Evolutionary conservation across 2,113 vertebrate species (phyloP).

Genomic region (Calonectris borealis): DNA sequence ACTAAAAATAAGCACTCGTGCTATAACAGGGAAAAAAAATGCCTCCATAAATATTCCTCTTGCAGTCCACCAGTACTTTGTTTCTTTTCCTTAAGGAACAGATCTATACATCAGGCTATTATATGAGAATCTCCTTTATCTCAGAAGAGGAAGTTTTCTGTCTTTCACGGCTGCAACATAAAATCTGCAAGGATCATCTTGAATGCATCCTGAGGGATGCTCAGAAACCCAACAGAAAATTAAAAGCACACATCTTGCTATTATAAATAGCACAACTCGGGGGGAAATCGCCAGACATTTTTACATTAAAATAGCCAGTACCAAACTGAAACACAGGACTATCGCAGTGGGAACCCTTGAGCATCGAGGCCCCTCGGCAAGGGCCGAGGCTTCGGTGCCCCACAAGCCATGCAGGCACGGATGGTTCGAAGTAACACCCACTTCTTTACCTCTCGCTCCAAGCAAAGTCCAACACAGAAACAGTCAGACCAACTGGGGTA

Average conservation of each 20-base stretch:
- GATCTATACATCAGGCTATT: neutral
- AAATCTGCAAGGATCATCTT: neutral
- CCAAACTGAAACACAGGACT: neutral
- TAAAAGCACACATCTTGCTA: neutral
- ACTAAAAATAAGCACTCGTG: constrained; percentile 14
- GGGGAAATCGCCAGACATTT: neutral
- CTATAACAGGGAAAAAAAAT: neutral
- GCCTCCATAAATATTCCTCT: neutral
- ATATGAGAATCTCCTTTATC: neutral
- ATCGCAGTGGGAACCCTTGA: accelerated
- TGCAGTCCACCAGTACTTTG: neutral
- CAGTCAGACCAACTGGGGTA: too few species aligned
- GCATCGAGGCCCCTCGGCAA: neutral
- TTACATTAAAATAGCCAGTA: neutral
- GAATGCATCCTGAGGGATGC: neutral
- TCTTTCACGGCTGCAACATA: neutral
- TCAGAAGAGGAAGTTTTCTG: neutral
- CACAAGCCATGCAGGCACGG: accelerated
- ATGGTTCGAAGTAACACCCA: neutral
- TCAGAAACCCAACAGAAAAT: neutral
- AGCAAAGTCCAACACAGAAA: neutral
- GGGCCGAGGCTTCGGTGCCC: neutral
- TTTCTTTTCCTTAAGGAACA: neutral
- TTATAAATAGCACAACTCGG: neutral
- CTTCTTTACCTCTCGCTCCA: neutral